Evolutionary conservation across 2,113 vertebrate genomes (phyloP).

Genomic region (Neolamprologus modestus): DNA sequence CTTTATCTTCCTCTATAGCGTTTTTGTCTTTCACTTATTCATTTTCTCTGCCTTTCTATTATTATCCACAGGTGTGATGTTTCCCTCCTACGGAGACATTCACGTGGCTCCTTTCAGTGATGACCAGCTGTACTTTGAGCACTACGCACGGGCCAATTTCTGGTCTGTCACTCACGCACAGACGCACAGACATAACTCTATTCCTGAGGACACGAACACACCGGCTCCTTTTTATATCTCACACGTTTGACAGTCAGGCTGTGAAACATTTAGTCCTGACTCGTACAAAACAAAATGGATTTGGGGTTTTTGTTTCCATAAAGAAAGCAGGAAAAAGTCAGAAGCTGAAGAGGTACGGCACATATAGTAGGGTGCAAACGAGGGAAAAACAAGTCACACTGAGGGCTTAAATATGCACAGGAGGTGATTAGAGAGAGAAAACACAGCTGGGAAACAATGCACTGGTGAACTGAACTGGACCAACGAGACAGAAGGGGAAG

Average conservation of each 20-base stretch:
- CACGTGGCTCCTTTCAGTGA: constrained; percentile 80
- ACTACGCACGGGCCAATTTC: constrained; percentile 72
- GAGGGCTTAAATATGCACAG: not conserved
- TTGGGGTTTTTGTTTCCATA: not conserved
- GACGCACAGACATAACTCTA: not conserved
- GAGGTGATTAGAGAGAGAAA: not conserved
- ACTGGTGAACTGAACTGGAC: not conserved
- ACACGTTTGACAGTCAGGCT: constrained; percentile 1
- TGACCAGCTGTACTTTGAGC: constrained; percentile 78
- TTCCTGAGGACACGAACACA: constrained; percentile 17
- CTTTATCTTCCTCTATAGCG: not conserved
- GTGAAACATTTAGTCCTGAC: constrained; percentile 33
- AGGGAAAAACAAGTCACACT: not conserved
- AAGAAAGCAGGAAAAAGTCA: not conserved
- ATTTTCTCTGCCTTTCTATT: not conserved
- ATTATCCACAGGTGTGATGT: constrained; percentile 69
- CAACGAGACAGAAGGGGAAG: not conserved
- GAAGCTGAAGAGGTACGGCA: not conserved
- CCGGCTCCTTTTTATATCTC: not conserved
- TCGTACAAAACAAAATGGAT: not conserved
- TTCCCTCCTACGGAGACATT: constrained; percentile 73
- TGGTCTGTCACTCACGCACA: constrained; percentile 55
- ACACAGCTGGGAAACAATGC: not conserved
- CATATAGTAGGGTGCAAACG: not conserved
- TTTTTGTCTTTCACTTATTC: not conserved